Evolutionary conservation across 2,797 vertebrate genomes (phyloP).

Genomic region (Sphaeramia orbicularis): DNA sequence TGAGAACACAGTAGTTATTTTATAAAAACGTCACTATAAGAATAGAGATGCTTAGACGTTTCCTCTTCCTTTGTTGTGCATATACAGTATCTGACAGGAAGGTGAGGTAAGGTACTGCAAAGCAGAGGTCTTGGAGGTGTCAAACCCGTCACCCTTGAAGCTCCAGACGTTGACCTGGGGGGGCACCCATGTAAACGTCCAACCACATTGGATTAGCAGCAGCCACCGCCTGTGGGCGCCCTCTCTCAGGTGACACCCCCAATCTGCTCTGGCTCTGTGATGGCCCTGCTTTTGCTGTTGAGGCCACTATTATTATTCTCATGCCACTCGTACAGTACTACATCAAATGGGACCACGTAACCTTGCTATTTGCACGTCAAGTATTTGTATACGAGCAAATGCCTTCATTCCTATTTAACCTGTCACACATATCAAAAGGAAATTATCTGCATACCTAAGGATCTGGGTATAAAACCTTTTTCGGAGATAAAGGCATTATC

Average conservation of each 20-base stretch:
- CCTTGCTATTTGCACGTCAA: slow-evolving; percentile 10
- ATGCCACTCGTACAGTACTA: slow-evolving; percentile 1
- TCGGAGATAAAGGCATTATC: slow-evolving; percentile 33
- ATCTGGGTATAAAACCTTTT: slow-evolving; percentile 4
- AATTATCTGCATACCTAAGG: slow-evolving; percentile 13
- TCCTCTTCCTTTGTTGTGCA: slow-evolving; percentile 32
- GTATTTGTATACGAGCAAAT: slow-evolving; percentile 18
- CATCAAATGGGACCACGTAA: slow-evolving; percentile 24
- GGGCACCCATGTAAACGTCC: slow-evolving; percentile 77
- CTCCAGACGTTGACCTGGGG: slow-evolving; percentile 68
- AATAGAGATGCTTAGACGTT: not conserved
- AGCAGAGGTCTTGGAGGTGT: slow-evolving; percentile 70
- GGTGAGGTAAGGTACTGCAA: slow-evolving; percentile 48
- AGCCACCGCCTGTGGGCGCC: slow-evolving; percentile 68
- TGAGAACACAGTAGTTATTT: not conserved
- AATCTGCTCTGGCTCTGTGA: slow-evolving; percentile 74
- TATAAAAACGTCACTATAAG: slow-evolving; percentile 21
- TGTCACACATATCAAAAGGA: slow-evolving; percentile 10
- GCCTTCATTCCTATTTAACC: not conserved
- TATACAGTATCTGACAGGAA: slow-evolving; percentile 46
- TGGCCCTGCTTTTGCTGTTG: slow-evolving; percentile 38
- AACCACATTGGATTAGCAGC: slow-evolving; percentile 82
- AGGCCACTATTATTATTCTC: slow-evolving; percentile 43
- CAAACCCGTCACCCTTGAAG: slow-evolving; percentile 65
- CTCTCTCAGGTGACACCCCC: slow-evolving; percentile 80